Evolutionary conservation across 2,888 invertebrate genomes (phyloP).

Genomic region (Melanargia galathea): DNA sequence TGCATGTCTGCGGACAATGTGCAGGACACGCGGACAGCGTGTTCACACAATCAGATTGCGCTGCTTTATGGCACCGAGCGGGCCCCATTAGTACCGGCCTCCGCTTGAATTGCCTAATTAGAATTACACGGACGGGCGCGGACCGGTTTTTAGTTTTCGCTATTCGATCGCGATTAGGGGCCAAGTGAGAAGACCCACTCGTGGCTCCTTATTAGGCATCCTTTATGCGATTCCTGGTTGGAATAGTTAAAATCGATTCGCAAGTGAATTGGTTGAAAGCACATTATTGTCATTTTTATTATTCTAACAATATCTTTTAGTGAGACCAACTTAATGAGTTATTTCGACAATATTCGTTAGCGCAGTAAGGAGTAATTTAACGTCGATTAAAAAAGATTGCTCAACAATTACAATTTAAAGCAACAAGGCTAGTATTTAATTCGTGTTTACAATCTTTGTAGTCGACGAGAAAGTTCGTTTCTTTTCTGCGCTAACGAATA

Average conservation of each 20-base stretch:
- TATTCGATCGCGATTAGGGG: conserved; percentile 43
- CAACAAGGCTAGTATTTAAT: no score
- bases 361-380: no score
- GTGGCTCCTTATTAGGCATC: conserved; percentile 8
- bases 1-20: conserved; percentile 75
- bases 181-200: conserved; percentile 18
- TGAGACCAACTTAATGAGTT: no score
- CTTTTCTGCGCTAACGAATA: no score
- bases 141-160: conserved; percentile 58
- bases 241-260: neutral
- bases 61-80: conserved; percentile 70
- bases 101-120: conserved; percentile 78
- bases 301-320: no score
- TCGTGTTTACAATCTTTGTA: no score
- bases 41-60: conserved; percentile 80
- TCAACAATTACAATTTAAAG: no score
- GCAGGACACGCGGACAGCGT: conserved; percentile 64
- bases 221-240: conserved; percentile 13
- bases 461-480: no score
- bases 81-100: conserved; percentile 70
- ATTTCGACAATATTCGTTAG: no score
- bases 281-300: neutral
- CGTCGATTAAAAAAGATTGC: no score
- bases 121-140: conserved; percentile 63
- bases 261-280: neutral